A percentile compares a stretch with the other conserved stretches of the same genome.
Conservation (phyloP, 2,113 vertebrate genomes). For the Colistium nudipinnis region DNA sequence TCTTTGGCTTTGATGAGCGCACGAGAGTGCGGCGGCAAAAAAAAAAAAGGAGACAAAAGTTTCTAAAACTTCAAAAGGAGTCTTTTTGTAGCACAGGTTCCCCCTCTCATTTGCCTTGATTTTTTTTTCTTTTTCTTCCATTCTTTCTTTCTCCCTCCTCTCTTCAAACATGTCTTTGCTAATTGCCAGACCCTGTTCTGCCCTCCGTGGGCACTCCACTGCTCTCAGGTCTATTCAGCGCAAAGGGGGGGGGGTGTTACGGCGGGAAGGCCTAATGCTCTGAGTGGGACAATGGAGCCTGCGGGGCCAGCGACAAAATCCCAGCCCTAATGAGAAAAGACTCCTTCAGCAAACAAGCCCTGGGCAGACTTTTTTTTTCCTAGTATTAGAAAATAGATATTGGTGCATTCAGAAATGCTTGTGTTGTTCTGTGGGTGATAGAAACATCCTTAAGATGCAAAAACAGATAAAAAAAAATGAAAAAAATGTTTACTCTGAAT, state of each 20-base stretch:
- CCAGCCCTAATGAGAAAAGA: conserved; percentile 86
- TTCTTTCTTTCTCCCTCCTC: conserved; percentile 58
- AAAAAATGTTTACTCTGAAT: too few species aligned
- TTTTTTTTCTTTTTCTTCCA: too few species aligned
- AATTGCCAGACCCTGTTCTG: conserved; percentile 84
- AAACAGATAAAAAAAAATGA: conserved; percentile 49
- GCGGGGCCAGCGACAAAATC: conserved; percentile 67
- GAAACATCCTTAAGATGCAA: background rate
- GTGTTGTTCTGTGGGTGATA: conserved; percentile 3
- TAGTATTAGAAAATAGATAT: background rate
- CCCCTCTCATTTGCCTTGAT: conserved; percentile 41
- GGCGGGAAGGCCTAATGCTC: conserved; percentile 64
- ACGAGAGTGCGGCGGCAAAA: conserved; percentile 51
- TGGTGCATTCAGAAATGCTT: too few species aligned
- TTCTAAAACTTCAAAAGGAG: conserved; percentile 80
- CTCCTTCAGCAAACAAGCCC: conserved; percentile 80
- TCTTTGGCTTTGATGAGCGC: conserved; percentile 69
- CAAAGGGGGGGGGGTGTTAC: conserved; percentile 24
- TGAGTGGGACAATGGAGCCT: conserved; percentile 79
- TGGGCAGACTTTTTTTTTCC: too few species aligned
- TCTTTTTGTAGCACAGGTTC: conserved; percentile 62
- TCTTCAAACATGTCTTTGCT: conserved; percentile 83
- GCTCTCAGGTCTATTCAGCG: conserved; percentile 69
- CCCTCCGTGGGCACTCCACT: conserved; percentile 62
- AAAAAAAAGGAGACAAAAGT: conserved; percentile 74